A percentile compares a stretch with the other conserved stretches of the same genome.
phyloP scores from a whole-genome alignment of 2,113 vertebrate species.

The Naja naja region DNA sequence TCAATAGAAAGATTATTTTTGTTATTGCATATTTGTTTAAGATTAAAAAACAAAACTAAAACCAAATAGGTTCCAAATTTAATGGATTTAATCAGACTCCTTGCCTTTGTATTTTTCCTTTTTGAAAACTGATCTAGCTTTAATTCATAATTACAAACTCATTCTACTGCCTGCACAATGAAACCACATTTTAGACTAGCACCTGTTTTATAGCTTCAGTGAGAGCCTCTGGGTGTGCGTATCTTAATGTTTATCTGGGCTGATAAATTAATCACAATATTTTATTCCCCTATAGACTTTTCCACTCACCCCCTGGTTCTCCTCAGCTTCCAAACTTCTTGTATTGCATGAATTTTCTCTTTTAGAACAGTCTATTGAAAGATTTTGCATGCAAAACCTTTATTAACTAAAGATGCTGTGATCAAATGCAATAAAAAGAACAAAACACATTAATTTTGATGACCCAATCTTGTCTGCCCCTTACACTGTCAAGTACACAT shows the following conservation, averaged over 20 bases:
- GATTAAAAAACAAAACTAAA: constrained; percentile 23
- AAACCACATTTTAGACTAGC: constrained; percentile 77
- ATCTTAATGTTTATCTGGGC: constrained; percentile 80
- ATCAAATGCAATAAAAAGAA: constrained; percentile 53
- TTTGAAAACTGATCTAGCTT: constrained; percentile 64
- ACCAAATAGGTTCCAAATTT: constrained; percentile 56
- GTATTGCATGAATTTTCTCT: constrained; percentile 34
- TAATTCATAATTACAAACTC: constrained; percentile 81
- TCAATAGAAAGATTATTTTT: neutral
- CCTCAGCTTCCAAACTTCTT: constrained; percentile 51
- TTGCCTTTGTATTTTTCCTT: constrained; percentile 50
- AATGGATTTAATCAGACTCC: constrained; percentile 53
- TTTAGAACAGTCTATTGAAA: constrained; percentile 26
- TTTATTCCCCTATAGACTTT: constrained; percentile 72
- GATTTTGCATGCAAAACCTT: constrained; percentile 33
- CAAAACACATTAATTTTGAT: constrained; percentile 45
- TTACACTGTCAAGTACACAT: constrained; percentile 38
- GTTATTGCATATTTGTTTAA: constrained; percentile 24
- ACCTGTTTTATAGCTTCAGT: constrained; percentile 76
- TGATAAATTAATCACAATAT: constrained; percentile 78
- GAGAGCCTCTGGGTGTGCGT: constrained; percentile 73
- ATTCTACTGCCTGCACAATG: constrained; percentile 73
- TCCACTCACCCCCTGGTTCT: neutral
- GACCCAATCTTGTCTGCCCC: constrained; percentile 45
- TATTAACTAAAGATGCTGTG: constrained; percentile 37